Conservation (phyloP, 2,888 invertebrate genomes). For the Thymelicus sylvestris region DNA sequence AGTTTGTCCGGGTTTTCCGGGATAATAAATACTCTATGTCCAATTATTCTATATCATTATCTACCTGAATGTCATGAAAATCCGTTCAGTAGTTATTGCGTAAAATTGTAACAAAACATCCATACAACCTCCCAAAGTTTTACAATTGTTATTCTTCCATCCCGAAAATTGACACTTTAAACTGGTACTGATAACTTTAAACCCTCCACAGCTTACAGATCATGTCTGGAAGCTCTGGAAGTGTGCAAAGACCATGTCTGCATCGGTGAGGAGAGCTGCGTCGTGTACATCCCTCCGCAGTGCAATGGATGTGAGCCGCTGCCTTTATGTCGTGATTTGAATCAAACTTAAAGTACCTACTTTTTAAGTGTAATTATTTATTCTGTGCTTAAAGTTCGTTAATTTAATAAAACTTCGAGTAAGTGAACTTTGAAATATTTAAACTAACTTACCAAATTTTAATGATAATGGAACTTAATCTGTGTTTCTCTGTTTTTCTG, state of each 20-base stretch:
- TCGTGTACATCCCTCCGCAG: conserved; percentile 62
- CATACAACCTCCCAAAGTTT: too few species aligned
- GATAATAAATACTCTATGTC: too few species aligned
- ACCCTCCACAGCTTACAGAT: conserved; percentile 62
- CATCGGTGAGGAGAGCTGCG: conserved; percentile 66
- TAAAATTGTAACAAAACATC: too few species aligned
- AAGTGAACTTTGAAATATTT: too few species aligned
- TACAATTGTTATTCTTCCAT: background rate
- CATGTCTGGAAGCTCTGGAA: conserved; percentile 61
- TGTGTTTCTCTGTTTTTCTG: too few species aligned
- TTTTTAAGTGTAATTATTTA: too few species aligned
- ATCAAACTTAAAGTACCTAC: conserved; percentile 6
- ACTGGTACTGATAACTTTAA: background rate
- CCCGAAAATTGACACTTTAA: background rate
- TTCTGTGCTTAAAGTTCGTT: background rate
- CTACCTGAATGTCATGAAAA: too few species aligned
- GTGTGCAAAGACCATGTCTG: conserved; percentile 71
- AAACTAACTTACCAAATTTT: too few species aligned
- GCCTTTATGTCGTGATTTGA: conserved; percentile 57
- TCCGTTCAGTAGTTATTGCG: too few species aligned
- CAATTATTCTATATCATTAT: too few species aligned
- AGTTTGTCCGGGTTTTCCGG: too few species aligned
- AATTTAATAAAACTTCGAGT: background rate
- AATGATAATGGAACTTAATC: too few species aligned
- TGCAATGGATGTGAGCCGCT: conserved; percentile 73